phyloP scores from a whole-genome alignment of 2,797 vertebrate genomes.

The Otolemur crassicaudatus region DNA sequence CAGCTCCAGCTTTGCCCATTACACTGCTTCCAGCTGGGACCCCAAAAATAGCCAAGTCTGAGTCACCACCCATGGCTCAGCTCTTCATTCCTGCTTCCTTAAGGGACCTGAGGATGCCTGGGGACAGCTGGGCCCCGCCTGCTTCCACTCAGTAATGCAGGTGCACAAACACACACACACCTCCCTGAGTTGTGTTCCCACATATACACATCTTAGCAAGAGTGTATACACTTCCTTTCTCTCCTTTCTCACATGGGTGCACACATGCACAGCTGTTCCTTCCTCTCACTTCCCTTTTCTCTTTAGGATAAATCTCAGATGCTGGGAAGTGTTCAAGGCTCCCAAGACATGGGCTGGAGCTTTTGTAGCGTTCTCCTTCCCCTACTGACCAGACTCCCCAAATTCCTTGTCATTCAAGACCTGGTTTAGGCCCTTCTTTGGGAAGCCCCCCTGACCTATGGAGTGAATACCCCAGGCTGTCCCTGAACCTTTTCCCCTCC shows the following conservation, averaged over 20 bases:
- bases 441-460: constrained; percentile 17
- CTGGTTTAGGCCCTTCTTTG: neutral
- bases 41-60: constrained; percentile 80
- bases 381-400: neutral
- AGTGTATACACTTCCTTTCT: neutral
- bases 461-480: neutral
- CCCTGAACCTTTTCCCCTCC: neutral
- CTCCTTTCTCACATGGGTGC: neutral
- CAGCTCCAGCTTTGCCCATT: constrained; percentile 65
- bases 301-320: neutral
- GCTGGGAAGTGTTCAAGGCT: neutral
- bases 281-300: neutral
- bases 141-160: constrained; percentile 45
- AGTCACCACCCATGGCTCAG: constrained; percentile 76
- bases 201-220: neutral
- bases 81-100: neutral
- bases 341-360: neutral
- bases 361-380: neutral
- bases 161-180: neutral
- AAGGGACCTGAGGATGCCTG: constrained; percentile 57
- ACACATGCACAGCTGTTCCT: neutral
- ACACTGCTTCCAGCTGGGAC: constrained; percentile 73
- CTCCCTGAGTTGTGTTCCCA: neutral
- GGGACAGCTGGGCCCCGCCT: constrained; percentile 66
- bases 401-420: constrained; percentile 16